Conservation (phyloP, 2,888 invertebrate species). For the Lomographa bimaculata region DNA sequence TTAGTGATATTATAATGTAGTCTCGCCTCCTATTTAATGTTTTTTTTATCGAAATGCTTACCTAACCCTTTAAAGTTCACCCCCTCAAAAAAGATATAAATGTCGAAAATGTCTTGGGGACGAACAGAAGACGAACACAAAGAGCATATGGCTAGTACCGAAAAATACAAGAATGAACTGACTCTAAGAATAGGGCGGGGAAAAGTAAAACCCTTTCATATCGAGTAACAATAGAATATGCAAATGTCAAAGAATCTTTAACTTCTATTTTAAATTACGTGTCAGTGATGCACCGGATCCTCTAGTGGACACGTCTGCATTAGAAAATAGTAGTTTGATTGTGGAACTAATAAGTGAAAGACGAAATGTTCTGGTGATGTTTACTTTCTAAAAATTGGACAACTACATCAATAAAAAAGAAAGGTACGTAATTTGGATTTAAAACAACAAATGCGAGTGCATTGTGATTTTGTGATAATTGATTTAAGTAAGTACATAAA, state of each 20-base stretch:
- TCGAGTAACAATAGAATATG: constrained; percentile 59
- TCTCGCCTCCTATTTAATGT: too few relatives aligned
- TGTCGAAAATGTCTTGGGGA: too few relatives aligned
- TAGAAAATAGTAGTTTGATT: constrained; percentile 36
- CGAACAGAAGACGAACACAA: too few relatives aligned
- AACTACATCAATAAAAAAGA: constrained; percentile 32
- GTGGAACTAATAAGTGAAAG: constrained; percentile 17
- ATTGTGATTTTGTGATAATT: too few relatives aligned
- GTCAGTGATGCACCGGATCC: constrained; percentile 62
- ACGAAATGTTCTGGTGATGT: constrained; percentile 18
- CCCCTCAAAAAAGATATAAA: too few relatives aligned
- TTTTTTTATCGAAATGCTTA: too few relatives aligned
- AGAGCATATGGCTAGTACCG: too few relatives aligned
- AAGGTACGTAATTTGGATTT: constrained; percentile 27
- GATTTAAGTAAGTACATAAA: too few relatives aligned
- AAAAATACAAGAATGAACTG: too few relatives aligned
- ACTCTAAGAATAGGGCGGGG: constrained; percentile 54
- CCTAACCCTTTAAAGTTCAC: too few relatives aligned
- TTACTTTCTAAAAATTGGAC: constrained; percentile 26
- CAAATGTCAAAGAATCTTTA: constrained; percentile 43
- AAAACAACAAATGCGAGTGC: too few relatives aligned
- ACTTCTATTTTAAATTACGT: constrained; percentile 40
- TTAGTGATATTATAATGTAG: too few relatives aligned
- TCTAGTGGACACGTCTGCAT: constrained; percentile 48
- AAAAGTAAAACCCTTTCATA: constrained; percentile 51